Percentiles rank a stretch among this genome's conserved stretches.
Evolutionary conservation across 37 sponge, comb jelly and placozoan species (phyloP).

Genomic region (Geodia barretti): DNA sequence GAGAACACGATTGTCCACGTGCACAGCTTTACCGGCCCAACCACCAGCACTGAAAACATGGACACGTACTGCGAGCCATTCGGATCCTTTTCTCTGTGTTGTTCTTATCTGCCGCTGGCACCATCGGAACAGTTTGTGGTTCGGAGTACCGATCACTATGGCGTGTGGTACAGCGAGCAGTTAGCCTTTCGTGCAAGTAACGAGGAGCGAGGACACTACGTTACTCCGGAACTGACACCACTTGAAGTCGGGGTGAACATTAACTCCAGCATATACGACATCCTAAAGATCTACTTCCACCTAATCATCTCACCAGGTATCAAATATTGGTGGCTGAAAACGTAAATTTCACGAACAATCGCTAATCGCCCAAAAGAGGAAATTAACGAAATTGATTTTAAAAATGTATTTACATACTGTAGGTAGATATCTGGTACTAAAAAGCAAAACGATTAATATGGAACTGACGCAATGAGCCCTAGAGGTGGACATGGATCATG

Average conservation of each 20-base stretch:
- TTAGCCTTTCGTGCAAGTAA: neutral
- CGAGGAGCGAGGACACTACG: neutral
- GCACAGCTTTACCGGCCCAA: neutral
- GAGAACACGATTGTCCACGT: neutral
- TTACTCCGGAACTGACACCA: neutral
- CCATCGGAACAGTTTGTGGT: neutral
- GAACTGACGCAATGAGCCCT: no score
- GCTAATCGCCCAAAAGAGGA: no score
- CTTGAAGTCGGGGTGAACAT: neutral
- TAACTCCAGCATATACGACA: neutral
- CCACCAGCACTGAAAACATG: neutral
- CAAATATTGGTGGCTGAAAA: no score
- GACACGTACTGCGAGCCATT: neutral
- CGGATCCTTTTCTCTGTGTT: neutral
- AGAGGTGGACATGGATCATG: no score
- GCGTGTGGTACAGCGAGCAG: neutral
- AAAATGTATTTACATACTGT: no score
- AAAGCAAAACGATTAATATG: neutral
- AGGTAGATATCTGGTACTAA: neutral
- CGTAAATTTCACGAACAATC: no score
- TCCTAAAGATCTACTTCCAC: neutral
- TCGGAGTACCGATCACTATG: neutral
- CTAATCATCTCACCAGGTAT: neutral
- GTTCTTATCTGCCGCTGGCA: neutral
- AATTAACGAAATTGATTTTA: no score